Evolutionary conservation across 2,797 vertebrate species (phyloP), one percentile per base, ranked within the genome.

Genomic region (Denticeps clupeoides): DNA sequence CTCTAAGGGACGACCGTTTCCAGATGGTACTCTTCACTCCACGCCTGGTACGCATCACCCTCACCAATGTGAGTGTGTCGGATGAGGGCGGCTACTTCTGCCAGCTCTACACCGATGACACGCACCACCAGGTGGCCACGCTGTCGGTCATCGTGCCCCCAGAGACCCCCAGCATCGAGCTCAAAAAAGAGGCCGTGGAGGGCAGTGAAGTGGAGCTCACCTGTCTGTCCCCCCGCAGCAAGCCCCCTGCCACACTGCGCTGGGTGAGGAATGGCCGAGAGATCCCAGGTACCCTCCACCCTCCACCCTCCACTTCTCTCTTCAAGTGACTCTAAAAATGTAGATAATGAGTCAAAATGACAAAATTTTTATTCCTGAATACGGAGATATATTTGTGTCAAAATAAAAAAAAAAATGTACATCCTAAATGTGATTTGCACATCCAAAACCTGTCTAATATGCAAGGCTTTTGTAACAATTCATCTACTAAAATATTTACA

Each of bases 11-110:
- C 0, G 90, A 92, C 50, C 87, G 91, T 12, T 94, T 91, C 79
- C 88, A 92, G 74, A 83, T 94, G 71, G 82, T 88, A 41, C 84
- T 89, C 49, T 93, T 94, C 73, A 87, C 88, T 4, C 83, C 79
- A 0, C 79, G 75, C 2, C 72, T 88, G 51, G 86, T 94, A 51
- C 83, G 86, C 59, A 91, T 94, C 60, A 69, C 78, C 1, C 71
- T 94, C 56, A 82, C 82, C 37, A 85, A 91, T 23, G 90, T 90
- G 54, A 89, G 88, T 9, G 82, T 94, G 55, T 77, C 70, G 1
- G 91, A 94, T 2, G 91, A 94, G 64, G 91, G 90, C 1, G 90
- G 90, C 40, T 94, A 91, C 75, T 92, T 90, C 77, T 94, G 91
- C 73, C 91, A 93, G 79, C 86, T 94, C 29, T 94, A 93, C 74